These are phyloP conservation scores for Nebria brevicollis DNA, from an alignment of 2,888 invertebrate species.

Conservation along the genomic window DNA sequence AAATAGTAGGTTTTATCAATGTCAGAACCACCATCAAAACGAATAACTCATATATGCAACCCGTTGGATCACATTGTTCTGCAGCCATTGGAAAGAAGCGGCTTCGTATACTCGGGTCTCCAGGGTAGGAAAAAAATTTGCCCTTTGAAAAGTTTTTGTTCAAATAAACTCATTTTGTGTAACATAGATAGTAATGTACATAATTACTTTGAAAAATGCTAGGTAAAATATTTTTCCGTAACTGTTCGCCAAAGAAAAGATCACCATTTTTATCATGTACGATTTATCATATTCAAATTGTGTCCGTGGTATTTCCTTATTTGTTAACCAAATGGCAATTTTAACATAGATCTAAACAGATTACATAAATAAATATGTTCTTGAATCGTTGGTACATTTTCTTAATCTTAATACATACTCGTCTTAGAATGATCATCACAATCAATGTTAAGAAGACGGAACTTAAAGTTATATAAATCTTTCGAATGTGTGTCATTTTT, in stretches of 20 bases:
- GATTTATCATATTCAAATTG: constrained; percentile 58
- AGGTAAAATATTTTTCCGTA: constrained; percentile 59
- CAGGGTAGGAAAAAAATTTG: constrained; percentile 63
- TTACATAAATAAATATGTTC: constrained; percentile 46
- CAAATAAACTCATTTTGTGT: not conserved
- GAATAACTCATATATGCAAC: constrained; percentile 69
- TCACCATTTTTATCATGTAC: constrained; percentile 59
- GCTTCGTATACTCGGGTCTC: constrained; percentile 55
- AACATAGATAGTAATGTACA: no score
- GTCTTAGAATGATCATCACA: constrained; percentile 53
- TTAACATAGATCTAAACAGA: constrained; percentile 54
- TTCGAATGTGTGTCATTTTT: constrained; percentile 48
- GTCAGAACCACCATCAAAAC: constrained; percentile 69
- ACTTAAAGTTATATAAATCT: constrained; percentile 51
- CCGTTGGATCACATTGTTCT: constrained; percentile 64
- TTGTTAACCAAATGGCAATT: constrained; percentile 56
- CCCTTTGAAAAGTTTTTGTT: constrained; percentile 55
- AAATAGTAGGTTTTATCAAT: constrained; percentile 67
- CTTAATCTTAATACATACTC: constrained; percentile 49
- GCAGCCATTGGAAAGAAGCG: constrained; percentile 52
- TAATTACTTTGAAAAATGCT: constrained; percentile 59
- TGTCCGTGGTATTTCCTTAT: constrained; percentile 60
- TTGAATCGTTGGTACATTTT: not conserved
- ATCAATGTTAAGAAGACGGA: constrained; percentile 53
- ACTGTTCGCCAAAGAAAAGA: constrained; percentile 59